Conservation (phyloP, 2,888 invertebrate species). For the Aleiodes alternator region DNA sequence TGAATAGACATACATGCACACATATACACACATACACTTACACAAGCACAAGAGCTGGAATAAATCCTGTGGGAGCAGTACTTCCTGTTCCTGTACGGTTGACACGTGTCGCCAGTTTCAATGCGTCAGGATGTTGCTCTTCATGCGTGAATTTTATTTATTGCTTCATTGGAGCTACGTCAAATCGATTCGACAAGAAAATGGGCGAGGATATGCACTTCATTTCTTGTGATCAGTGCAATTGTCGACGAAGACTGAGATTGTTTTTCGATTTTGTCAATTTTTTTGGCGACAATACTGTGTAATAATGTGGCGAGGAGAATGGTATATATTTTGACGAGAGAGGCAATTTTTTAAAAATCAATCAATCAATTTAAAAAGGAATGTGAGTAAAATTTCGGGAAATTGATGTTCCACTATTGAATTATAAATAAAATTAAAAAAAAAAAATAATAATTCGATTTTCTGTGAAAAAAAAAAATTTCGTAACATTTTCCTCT, state of each 20-base stretch:
- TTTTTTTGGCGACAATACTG: no score
- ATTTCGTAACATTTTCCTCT: no score
- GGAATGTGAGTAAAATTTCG: no score
- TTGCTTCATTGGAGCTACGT: conserved; percentile 47
- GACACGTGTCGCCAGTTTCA: conserved; percentile 59
- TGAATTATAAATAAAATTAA: no score
- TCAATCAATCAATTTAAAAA: no score
- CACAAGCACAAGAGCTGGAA: conserved; percentile 50
- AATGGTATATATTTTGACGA: background rate
- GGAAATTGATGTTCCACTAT: no score
- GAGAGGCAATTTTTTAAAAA: no score
- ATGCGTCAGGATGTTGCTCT: conserved; percentile 52
- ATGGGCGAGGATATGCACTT: background rate
- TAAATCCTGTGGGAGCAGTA: conserved; percentile 58
- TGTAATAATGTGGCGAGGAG: no score
- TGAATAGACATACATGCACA: conserved; percentile 47
- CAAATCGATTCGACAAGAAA: conserved; percentile 45
- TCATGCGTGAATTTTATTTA: conserved; percentile 56
- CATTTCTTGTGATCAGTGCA: no score
- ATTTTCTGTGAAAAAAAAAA: no score
- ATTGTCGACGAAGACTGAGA: background rate
- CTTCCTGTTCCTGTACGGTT: conserved; percentile 56
- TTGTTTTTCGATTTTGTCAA: background rate
- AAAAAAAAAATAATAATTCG: no score
- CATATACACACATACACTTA: background rate